Conservation (phyloP, 2,888 invertebrate species). For the Altica lythri region DNA sequence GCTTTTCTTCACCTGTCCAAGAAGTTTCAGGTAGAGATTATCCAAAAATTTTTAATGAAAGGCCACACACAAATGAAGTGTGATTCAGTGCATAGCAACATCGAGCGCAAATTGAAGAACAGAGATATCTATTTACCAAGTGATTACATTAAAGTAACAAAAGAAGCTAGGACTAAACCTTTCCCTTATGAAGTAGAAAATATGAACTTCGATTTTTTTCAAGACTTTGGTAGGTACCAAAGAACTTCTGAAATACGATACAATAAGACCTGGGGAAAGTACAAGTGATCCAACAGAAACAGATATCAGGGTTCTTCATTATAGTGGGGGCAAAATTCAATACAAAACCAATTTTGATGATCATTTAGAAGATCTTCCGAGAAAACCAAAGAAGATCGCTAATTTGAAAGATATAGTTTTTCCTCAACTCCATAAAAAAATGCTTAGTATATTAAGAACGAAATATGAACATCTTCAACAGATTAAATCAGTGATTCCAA, state of each 20-base stretch:
- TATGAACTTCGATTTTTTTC: constrained; percentile 8
- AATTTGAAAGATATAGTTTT: too few species aligned
- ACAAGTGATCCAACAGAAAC: constrained; percentile 8
- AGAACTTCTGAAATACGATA: not conserved
- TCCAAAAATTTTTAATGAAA: not conserved
- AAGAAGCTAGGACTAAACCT: constrained; percentile 6
- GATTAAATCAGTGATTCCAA: too few species aligned
- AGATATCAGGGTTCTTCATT: too few species aligned
- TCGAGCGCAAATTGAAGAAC: constrained; percentile 11
- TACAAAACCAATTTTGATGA: too few species aligned
- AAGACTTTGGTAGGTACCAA: constrained; percentile 4
- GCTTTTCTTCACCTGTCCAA: too few species aligned
- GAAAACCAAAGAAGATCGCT: too few species aligned
- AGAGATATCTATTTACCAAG: constrained; percentile 8
- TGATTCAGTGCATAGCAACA: not conserved
- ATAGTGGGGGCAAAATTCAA: too few species aligned
- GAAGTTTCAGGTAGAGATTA: too few species aligned
- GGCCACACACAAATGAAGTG: constrained; percentile 10
- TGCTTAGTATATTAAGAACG: too few species aligned
- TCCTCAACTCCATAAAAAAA: too few species aligned
- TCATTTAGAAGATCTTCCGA: too few species aligned
- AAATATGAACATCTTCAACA: too few species aligned
- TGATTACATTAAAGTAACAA: constrained; percentile 8
- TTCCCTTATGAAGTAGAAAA: constrained; percentile 9
- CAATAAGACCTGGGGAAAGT: constrained; percentile 5